These are phyloP conservation scores for Hyles euphorbiae DNA, from an alignment of 1,140 invertebrate species.

Conservation along the genomic window DNA sequence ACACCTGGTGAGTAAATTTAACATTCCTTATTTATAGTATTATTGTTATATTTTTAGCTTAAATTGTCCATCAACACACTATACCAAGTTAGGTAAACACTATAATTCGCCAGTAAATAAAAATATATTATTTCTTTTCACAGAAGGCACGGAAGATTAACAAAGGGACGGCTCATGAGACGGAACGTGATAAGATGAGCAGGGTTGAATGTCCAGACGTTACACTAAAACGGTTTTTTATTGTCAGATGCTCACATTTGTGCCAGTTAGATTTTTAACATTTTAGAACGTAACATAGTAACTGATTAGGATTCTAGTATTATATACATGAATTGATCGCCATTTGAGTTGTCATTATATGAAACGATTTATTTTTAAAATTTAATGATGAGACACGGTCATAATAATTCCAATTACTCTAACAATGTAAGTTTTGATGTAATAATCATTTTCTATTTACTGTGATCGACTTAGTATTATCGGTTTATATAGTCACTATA, in stretches of 20 bases:
- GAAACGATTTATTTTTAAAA: conserved; percentile 22
- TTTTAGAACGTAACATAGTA: conserved; percentile 49
- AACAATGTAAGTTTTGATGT: conserved; percentile 32
- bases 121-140: conserved; percentile 14
- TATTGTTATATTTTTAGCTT: not conserved
- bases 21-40: not conserved
- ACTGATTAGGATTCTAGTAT: conserved; percentile 35
- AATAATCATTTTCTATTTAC: conserved; percentile 45
- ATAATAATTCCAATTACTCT: conserved; percentile 34
- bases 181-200: conserved; percentile 54
- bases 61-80: not conserved
- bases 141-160: conserved; percentile 60
- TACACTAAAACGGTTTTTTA: conserved; percentile 44
- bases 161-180: conserved; percentile 19
- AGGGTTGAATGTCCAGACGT: conserved; percentile 60
- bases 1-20: conserved; percentile 47
- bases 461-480: conserved; percentile 50
- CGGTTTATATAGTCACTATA: too few species aligned
- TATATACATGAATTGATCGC: conserved; percentile 22
- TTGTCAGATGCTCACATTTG: conserved; percentile 65
- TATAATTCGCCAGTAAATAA: too few species aligned
- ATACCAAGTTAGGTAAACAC: too few species aligned
- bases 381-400: conserved; percentile 25
- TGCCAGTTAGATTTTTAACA: conserved; percentile 62
- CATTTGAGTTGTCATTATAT: conserved; percentile 27